Percentiles rank a stretch among this genome's conserved stretches.
Evolutionary conservation across 2,888 invertebrate genomes (phyloP).

Genomic region (Argyra leucocephala): DNA sequence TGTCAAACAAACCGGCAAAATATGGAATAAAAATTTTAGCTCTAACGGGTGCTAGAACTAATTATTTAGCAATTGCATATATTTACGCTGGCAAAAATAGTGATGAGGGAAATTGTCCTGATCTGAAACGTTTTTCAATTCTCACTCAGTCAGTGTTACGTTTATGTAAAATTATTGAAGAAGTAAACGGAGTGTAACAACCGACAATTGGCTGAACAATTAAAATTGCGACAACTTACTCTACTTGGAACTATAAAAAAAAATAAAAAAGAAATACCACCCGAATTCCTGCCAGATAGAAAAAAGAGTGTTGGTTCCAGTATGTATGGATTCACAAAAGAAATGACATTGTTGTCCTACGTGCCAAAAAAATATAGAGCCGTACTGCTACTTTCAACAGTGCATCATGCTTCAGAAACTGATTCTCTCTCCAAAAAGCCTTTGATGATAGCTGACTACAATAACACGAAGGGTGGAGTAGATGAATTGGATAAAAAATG

Average conservation of each 20-base stretch:
- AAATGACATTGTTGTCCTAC: constrained; percentile 21
- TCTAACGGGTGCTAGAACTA: constrained; percentile 13
- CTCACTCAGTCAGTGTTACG: constrained; percentile 22
- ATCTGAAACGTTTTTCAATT: constrained; percentile 15
- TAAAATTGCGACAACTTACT: constrained; percentile 19
- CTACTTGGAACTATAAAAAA: constrained; percentile 21
- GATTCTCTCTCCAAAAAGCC: constrained; percentile 20
- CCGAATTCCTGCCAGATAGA: constrained; percentile 18
- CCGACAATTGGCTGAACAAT: constrained; percentile 22
- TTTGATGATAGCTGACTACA: constrained; percentile 21
- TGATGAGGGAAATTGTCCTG: too few species aligned
- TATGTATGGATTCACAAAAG: constrained; percentile 22
- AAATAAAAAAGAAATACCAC: constrained; percentile 20
- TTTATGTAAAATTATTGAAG: constrained; percentile 22
- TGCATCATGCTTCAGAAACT: constrained; percentile 16
- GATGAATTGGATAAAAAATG: constrained; percentile 21
- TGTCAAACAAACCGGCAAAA: constrained; percentile 17
- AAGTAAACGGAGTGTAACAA: constrained; percentile 20
- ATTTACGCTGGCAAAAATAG: constrained; percentile 24
- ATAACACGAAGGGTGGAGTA: constrained; percentile 14
- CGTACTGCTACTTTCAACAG: constrained; percentile 19
- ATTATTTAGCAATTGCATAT: constrained; percentile 16
- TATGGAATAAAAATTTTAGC: constrained; percentile 18
- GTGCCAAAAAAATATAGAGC: constrained; percentile 23
- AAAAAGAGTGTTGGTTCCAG: constrained; percentile 18